Conservation (phyloP, 2,797 vertebrate genomes). For the Squalus acanthias region DNA sequence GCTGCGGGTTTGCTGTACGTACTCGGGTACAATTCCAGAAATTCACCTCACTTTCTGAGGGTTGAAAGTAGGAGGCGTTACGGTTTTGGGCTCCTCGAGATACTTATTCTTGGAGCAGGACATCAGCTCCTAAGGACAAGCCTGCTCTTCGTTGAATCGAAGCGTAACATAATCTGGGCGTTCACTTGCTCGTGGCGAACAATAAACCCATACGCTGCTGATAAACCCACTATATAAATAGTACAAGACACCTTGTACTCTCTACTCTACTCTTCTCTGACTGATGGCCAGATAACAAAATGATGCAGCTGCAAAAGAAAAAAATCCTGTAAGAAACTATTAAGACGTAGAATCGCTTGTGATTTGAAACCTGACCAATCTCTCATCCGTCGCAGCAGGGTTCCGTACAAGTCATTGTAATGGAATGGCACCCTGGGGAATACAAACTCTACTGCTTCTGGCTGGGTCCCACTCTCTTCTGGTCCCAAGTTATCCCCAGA, state of each 20-base stretch:
- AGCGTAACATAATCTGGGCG: background rate
- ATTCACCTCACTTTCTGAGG: background rate
- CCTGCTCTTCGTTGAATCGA: background rate
- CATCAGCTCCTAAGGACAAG: background rate
- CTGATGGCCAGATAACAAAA: background rate
- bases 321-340: background rate
- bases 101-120: too few relatives aligned
- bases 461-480: background rate
- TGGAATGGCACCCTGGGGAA: background rate
- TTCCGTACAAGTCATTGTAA: background rate
- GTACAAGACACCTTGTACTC: too few relatives aligned
- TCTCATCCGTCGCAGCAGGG: background rate
- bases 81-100: background rate
- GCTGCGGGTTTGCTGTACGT: background rate
- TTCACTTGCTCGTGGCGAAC: background rate
- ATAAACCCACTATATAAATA: background rate
- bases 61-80: background rate
- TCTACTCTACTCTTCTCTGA: background rate
- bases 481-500: background rate
- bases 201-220: background rate
- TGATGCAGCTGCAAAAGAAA: background rate
- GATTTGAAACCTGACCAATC: background rate
- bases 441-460: background rate
- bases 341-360: background rate
- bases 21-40: background rate